Conservation (phyloP, 2,797 vertebrate genomes). For the Centropyge bicolor region DNA sequence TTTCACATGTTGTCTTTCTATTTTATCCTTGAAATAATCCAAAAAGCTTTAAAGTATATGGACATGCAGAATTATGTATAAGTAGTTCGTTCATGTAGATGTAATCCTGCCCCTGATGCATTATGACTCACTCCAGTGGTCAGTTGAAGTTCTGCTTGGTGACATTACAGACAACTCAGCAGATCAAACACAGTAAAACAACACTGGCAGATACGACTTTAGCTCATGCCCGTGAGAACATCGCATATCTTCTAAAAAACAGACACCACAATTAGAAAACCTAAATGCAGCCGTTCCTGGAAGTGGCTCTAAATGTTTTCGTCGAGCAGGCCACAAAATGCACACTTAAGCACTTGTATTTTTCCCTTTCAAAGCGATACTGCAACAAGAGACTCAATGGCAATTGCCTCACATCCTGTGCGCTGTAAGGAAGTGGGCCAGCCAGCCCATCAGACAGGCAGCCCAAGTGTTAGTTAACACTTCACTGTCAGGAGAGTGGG, state of each 20-base stretch:
- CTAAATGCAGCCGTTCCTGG: slow-evolving; percentile 65
- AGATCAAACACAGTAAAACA: not conserved
- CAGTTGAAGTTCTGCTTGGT: slow-evolving; percentile 7
- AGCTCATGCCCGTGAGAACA: not conserved
- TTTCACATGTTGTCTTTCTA: not conserved
- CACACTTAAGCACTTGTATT: slow-evolving; percentile 76
- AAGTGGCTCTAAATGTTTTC: slow-evolving; percentile 66
- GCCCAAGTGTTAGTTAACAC: slow-evolving; percentile 49
- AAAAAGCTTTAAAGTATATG: not conserved
- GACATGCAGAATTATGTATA: not conserved
- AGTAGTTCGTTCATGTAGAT: not conserved
- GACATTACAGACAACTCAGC: slow-evolving; percentile 16
- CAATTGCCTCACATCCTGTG: slow-evolving; percentile 87
- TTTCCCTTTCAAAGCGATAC: slow-evolving; percentile 76
- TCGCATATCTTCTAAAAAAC: not conserved
- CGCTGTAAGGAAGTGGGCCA: slow-evolving; percentile 82
- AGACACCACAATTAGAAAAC: slow-evolving; percentile 33
- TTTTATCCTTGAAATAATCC: not conserved
- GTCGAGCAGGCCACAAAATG: slow-evolving; percentile 70
- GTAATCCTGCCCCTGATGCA: not conserved
- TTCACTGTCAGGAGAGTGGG: slow-evolving; percentile 48
- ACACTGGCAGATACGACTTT: not conserved
- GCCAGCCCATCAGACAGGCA: slow-evolving; percentile 46
- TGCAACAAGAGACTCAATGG: slow-evolving; percentile 61
- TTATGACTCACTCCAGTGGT: not conserved